Percentiles rank a stretch among this genome's conserved stretches.
Evolutionary conservation across 2,113 vertebrate genomes (phyloP).

Genomic region (Laterallus jamaicensis): DNA sequence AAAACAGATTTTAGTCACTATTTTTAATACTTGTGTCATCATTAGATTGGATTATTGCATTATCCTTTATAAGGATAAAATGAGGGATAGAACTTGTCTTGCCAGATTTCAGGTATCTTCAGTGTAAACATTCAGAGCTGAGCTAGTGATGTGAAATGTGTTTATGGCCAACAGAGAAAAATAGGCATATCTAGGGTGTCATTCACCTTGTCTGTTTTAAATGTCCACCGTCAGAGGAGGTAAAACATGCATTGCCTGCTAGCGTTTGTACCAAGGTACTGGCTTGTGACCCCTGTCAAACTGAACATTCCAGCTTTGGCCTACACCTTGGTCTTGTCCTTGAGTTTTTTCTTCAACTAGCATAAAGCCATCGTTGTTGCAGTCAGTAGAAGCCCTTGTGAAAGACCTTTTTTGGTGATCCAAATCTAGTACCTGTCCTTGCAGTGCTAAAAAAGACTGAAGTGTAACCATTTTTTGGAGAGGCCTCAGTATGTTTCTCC

Average conservation of each 20-base stretch:
- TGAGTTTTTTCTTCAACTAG: neutral
- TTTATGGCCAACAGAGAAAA: neutral
- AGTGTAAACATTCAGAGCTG: neutral
- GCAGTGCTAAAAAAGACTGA: neutral
- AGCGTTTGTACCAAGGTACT: neutral
- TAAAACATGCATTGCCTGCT: neutral
- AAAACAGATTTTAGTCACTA: neutral
- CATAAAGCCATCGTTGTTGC: neutral
- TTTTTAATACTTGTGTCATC: neutral
- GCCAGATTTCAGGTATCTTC: neutral
- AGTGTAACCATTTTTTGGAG: neutral
- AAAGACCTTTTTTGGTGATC: neutral
- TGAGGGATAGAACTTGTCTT: neutral
- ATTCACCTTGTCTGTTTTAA: neutral
- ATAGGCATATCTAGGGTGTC: neutral
- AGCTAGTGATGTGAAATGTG: neutral
- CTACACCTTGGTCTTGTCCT: neutral
- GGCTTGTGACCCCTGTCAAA: neutral
- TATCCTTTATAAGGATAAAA: neutral
- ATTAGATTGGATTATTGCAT: neutral
- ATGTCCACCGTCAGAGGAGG: neutral
- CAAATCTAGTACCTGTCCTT: neutral
- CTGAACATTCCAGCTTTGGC: neutral
- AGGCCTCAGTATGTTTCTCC: neutral
- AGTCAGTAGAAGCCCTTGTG: neutral